Percentiles rank a stretch among this genome's conserved stretches.
phyloP scores from a whole-genome alignment of 2,888 invertebrate species.

The Hyles lineata region DNA sequence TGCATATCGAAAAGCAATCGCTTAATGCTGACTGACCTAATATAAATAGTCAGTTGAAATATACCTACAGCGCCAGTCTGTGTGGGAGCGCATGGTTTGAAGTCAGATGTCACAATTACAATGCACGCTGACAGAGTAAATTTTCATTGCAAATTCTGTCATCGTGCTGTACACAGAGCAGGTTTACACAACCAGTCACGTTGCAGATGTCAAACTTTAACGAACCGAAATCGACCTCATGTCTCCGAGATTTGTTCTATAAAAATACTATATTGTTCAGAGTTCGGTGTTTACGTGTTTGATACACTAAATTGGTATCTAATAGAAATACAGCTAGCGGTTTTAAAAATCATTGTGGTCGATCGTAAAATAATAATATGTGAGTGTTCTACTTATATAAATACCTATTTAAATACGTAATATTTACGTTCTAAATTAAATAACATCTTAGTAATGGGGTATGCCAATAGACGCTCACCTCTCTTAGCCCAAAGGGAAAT shows the following conservation, averaged over 20 bases:
- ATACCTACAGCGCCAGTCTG: neutral
- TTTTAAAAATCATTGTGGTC: too few species aligned
- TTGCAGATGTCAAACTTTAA: slow-evolving; percentile 83
- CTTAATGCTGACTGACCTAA: neutral
- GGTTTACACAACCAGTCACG: slow-evolving; percentile 74
- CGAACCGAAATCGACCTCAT: slow-evolving; percentile 79
- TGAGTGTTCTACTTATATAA: too few species aligned
- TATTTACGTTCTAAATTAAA: too few species aligned
- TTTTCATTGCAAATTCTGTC: slow-evolving; percentile 82
- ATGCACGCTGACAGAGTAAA: slow-evolving; percentile 74
- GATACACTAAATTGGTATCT: neutral
- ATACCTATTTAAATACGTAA: too few species aligned
- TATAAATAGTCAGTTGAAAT: neutral
- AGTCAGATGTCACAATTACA: slow-evolving; percentile 73
- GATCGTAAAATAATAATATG: too few species aligned
- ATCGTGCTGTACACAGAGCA: slow-evolving; percentile 70
- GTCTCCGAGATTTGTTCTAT: slow-evolving; percentile 41
- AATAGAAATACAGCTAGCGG: too few species aligned
- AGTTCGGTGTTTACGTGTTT: neutral
- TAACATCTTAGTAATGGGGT: too few species aligned
- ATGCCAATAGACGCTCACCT: too few species aligned
- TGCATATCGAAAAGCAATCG: neutral
- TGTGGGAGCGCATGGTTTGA: slow-evolving; percentile 53
- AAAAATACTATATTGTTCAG: slow-evolving; percentile 18
- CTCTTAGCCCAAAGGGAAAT: too few species aligned